These are phyloP conservation scores for Sialis lutaria DNA, from an alignment of 2,888 invertebrate genomes.

Conservation along the genomic window DNA sequence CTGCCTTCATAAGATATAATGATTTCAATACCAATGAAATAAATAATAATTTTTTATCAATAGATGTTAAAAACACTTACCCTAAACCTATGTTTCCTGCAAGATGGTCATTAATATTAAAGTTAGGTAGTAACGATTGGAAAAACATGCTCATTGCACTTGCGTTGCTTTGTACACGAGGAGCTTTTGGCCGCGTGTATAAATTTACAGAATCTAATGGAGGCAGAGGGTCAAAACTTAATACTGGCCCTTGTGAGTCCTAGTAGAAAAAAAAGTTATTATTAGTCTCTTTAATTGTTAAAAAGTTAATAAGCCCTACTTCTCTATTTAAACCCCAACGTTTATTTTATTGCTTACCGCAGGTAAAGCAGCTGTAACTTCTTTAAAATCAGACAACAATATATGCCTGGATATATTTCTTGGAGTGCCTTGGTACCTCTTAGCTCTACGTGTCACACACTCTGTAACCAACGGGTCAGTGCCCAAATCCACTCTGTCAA, in stretches of 20 bases:
- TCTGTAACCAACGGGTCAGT: conserved; percentile 40
- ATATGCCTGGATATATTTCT: conserved; percentile 51
- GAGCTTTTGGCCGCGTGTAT: conserved; percentile 37
- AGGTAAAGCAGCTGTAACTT: conserved; percentile 37
- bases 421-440: conserved; percentile 44
- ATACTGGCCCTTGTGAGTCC: conserved; percentile 34
- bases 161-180: conserved; percentile 15
- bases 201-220: conserved; percentile 55
- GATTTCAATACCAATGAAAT: no score
- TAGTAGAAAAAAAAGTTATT: conserved; percentile 14
- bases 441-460: conserved; percentile 38
- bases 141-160: conserved; percentile 40
- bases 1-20: no score
- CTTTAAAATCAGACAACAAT: conserved; percentile 51
- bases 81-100: conserved; percentile 11
- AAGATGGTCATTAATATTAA: conserved; percentile 34
- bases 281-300: no score
- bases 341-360: conserved; percentile 26
- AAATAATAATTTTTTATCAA: no score
- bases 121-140: conserved; percentile 53
- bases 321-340: neutral
- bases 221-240: conserved; percentile 65
- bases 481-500: conserved; percentile 42
- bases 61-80: conserved; percentile 12
- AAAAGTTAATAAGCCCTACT: neutral